A percentile compares a stretch with the other conserved stretches of the same genome.
Conservation (phyloP, 1,140 invertebrate genomes). For the Trissolcus basalis region DNA sequence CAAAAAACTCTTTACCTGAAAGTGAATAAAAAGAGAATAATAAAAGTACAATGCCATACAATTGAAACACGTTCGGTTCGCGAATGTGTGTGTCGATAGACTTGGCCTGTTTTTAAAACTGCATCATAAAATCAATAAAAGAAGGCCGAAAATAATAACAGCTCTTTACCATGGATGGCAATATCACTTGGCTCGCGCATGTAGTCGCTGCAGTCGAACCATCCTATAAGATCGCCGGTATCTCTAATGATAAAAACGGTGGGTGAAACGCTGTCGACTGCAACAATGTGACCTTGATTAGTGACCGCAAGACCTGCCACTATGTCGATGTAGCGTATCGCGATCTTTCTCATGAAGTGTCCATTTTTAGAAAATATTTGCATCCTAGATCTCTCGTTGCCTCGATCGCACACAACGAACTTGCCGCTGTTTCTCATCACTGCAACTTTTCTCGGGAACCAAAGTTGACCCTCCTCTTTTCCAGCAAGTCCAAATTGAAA, state of each 20-base stretch:
- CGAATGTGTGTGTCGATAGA: too few species aligned
- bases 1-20: slow-evolving; percentile 95
- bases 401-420: slow-evolving; percentile 97
- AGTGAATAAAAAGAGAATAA: slow-evolving; percentile 7
- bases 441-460: slow-evolving; percentile 97
- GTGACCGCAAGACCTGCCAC: slow-evolving; percentile 97
- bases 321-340: slow-evolving; percentile 96
- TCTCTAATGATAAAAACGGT: slow-evolving; percentile 96
- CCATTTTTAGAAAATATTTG: slow-evolving; percentile 95
- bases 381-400: slow-evolving; percentile 96
- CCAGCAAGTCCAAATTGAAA: slow-evolving; percentile 93
- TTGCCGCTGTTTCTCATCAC: slow-evolving; percentile 91
- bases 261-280: slow-evolving; percentile 97
- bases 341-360: slow-evolving; percentile 94
- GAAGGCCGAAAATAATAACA: not conserved
- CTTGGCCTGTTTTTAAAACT: too few species aligned
- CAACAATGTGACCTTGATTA: slow-evolving; percentile 92
- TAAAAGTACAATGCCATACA: not conserved
- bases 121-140: slow-evolving; percentile 17
- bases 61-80: too few species aligned
- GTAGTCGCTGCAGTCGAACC: slow-evolving; percentile 98
- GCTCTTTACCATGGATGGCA: slow-evolving; percentile 86
- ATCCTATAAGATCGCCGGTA: slow-evolving; percentile 90
- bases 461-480: slow-evolving; percentile 96
- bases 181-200: slow-evolving; percentile 98